phyloP scores from a whole-genome alignment of 2,888 invertebrate genomes.

The Troides oblongomaculatus region DNA sequence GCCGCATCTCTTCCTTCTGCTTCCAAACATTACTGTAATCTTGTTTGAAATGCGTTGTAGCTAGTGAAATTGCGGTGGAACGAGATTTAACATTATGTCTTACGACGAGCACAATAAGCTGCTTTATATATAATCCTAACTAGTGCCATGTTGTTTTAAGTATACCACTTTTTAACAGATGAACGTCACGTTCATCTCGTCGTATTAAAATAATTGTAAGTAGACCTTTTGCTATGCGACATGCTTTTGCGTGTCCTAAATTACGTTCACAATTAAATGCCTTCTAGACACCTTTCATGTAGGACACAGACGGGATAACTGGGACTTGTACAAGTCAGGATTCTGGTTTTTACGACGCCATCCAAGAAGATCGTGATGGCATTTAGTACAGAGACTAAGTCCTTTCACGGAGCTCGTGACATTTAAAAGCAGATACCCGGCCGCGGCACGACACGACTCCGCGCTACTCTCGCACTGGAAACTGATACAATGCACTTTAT shows the following conservation, averaged over 20 bases:
- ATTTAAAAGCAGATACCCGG: constrained; percentile 53
- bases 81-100: too few relatives aligned
- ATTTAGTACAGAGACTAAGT: constrained; percentile 56
- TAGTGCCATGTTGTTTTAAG: too few relatives aligned
- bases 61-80: too few relatives aligned
- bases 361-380: constrained; percentile 63
- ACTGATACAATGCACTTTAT: constrained; percentile 27
- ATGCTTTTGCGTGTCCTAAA: background rate
- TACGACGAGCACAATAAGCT: too few relatives aligned
- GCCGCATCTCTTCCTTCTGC: too few relatives aligned
- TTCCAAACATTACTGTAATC: too few relatives aligned
- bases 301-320: constrained; percentile 18
- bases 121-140: too few relatives aligned
- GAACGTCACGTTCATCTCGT: too few relatives aligned
- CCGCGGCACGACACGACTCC: constrained; percentile 41
- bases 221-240: background rate
- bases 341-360: constrained; percentile 49
- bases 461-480: constrained; percentile 31
- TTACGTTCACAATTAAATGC: constrained; percentile 6
- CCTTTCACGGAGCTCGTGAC: constrained; percentile 64
- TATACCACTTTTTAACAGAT: too few relatives aligned
- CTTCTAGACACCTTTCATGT: constrained; percentile 1
- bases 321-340: constrained; percentile 20
- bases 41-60: too few relatives aligned
- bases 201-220: too few relatives aligned